Base-by-base conservation (phyloP, 2,888 invertebrate species). In the Hirtodrosophila alboralis region DNA sequence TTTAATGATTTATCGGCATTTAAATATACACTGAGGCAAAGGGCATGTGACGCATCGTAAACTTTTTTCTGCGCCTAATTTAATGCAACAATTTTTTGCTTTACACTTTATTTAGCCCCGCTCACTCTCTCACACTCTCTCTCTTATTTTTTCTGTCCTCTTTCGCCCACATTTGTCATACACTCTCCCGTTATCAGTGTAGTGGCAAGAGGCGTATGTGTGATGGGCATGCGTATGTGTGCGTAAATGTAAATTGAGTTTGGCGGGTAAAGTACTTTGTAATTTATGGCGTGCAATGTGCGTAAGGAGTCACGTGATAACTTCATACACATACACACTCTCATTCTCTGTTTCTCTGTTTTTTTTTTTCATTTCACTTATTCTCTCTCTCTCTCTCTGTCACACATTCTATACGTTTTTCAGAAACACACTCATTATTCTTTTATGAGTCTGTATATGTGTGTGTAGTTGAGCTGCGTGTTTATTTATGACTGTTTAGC, bases 201-300 rank as follows among this genome's bases (percentile, higher is more conserved):
- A 41, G 36, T 47, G 47, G 71, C 71, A 36, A 54, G 58, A 30
- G 37, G 47, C 45, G 54, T 37, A 28, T 61, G 48, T 60, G 43
- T 57, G 53, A 6, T 30, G 23, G 6, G 41, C 30, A 28, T 43
- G 38, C 30, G 49, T 37, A 34, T 49, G 43, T 51, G 54, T 66
- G 43, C 41, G 38, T 74, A 57, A 76, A 76, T 76, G 76, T 76
- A 76, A 76, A 76, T 76, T 76, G 76, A 74, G 76, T 76, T 76
- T 76, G 79, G 83, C 83, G 76, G 64, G 64, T 67, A 84, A 84
- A 81, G 81, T 84, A 81, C 81, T 81, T 84, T 75, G 81, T 84
- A 81, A 81, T 84, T 81, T 81, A 81, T 81, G 84, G 74, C 76
- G 67, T 76, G 83, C 84, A 81, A 84, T 81, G 81, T 78, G 81